Conservation (phyloP, 2,888 invertebrate genomes). For the Galeruca laticollis region DNA sequence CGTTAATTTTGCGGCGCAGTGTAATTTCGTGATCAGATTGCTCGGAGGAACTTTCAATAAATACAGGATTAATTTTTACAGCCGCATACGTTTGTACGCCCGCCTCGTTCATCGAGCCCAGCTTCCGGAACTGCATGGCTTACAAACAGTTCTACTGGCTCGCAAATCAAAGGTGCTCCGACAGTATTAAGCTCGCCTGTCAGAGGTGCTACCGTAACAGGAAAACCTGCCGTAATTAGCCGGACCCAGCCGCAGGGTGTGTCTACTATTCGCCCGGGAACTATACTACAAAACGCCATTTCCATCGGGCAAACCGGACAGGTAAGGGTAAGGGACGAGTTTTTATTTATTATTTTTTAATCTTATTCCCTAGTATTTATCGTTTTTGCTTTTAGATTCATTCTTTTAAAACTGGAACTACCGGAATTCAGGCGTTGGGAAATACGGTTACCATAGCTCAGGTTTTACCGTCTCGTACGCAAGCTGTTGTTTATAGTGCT, state of each 20-base stretch:
- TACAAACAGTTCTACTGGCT: constrained; percentile 61
- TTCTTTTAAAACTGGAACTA: constrained; percentile 61
- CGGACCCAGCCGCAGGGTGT: constrained; percentile 60
- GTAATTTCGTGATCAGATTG: no score
- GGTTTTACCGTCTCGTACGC: constrained; percentile 64
- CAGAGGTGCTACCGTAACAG: constrained; percentile 61
- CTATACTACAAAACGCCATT: constrained; percentile 65
- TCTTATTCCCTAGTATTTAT: no score
- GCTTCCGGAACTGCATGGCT: constrained; percentile 64
- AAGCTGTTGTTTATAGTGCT: constrained; percentile 63
- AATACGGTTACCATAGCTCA: constrained; percentile 63
- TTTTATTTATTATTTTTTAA: no score
- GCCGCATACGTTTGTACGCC: constrained; percentile 61
- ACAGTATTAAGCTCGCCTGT: constrained; percentile 64
- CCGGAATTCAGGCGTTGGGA: constrained; percentile 62
- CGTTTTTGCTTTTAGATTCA: constrained; percentile 48
- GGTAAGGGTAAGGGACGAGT: constrained; percentile 44
- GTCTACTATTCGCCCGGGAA: constrained; percentile 61
- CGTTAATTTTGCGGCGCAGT: no score
- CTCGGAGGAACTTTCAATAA: no score
- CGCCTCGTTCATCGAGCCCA: constrained; percentile 65
- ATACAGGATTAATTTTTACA: constrained; percentile 19
- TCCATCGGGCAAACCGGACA: constrained; percentile 63
- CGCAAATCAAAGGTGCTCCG: constrained; percentile 63
- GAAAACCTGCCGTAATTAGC: constrained; percentile 61